Evolutionary conservation across 2,797 vertebrate genomes (phyloP).

Genomic region (Phalanger gymnotis): DNA sequence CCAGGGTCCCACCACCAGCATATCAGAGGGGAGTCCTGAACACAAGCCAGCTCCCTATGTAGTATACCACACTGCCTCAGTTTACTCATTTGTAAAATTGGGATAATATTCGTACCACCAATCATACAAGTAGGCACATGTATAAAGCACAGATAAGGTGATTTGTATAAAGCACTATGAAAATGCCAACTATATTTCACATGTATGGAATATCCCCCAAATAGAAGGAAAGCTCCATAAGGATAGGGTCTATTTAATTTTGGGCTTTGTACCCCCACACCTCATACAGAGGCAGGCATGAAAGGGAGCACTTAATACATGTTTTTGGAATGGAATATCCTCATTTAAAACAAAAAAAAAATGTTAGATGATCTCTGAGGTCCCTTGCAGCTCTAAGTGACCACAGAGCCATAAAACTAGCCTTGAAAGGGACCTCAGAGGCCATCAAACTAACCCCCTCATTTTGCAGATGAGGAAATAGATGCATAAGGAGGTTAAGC

Average conservation of each 20-base stretch:
- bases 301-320: neutral
- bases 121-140: neutral
- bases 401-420: neutral
- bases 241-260: neutral
- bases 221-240: neutral
- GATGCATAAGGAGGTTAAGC: conserved; percentile 7
- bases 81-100: neutral
- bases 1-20: neutral
- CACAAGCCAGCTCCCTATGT: neutral
- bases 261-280: neutral
- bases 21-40: neutral
- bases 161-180: neutral
- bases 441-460: neutral
- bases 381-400: neutral
- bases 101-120: neutral
- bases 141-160: neutral
- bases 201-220: neutral
- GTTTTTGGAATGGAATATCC: neutral
- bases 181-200: neutral
- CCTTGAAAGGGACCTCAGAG: neutral
- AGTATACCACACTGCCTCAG: neutral
- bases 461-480: conserved; percentile 23
- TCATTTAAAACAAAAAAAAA: neutral
- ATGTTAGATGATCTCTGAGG: neutral
- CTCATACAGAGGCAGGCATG: too few relatives aligned